Base-by-base conservation (phyloP, 2,888 invertebrate species). In the Cephus rjabovi region DNA sequence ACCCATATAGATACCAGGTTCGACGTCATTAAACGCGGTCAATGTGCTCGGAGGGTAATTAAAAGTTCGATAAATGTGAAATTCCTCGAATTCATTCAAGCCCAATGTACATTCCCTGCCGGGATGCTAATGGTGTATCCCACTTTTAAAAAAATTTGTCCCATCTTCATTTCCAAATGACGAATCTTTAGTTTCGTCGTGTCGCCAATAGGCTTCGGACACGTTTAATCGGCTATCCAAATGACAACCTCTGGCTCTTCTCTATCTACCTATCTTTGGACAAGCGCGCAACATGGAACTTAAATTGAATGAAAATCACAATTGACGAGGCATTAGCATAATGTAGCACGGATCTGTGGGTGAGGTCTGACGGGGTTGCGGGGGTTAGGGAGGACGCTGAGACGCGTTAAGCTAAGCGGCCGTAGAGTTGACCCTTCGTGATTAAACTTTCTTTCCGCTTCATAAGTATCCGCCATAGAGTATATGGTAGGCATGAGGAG, bases 251-350 rank as follows among this genome's bases (percentile, higher is more conserved):
- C 86, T 87, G 86, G 40, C 74, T 70, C 70, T 76, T 76, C 80
- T 40, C 40, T 86, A 85, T 87, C 86, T 79, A 82, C 82, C 80
- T 86, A 86, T 87, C 86, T 86, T 84, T 84, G 84, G 83, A 86
- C 87, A 85, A 86, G 86, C 84, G 83, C 84, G 83, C 87, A 84
- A 87, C 86, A 86, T 79, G 86, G 85, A 81, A 83, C 84, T 86
- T 87, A 86, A 86, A 87, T 86, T 86, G 85, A 87, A 87, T 87
- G 86, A 86, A 86, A 86, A 86, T 86, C 86, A 86, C 86, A 85
- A 84, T 86, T 86, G 86, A 87, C 86, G 83, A 85, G 85, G 83
- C 85, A 87, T 87, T 87, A 86, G 86, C 87, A 86, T 87, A 87
- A 85, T 85, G 84, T 86, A 84, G 83, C 83, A 84, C 83, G 86